Evolutionary conservation across 2,797 vertebrate genomes (phyloP).

Genomic region (Loris lydekkerianus): DNA sequence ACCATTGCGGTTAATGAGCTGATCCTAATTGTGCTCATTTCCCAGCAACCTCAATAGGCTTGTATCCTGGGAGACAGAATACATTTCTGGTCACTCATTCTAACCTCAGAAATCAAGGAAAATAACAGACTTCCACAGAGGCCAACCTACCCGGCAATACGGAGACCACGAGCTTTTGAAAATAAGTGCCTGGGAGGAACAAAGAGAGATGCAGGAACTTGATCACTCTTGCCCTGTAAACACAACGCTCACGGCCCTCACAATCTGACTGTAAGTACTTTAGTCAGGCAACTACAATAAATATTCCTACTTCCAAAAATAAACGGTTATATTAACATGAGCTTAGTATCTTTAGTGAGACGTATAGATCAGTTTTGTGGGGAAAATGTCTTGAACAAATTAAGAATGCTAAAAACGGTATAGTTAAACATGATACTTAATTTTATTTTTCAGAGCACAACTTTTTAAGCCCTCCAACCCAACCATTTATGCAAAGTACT

Average conservation of each 20-base stretch:
- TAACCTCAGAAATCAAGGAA: conserved; percentile 65
- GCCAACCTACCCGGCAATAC: not conserved
- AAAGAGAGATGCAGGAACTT: not conserved
- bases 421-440: conserved; percentile 26
- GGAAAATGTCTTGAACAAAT: conserved; percentile 41
- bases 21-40: conserved; percentile 84
- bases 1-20: conserved; percentile 84
- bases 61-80: conserved; percentile 75
- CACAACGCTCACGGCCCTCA: not conserved
- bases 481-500: conserved; percentile 16
- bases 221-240: not conserved
- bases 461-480: not conserved
- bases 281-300: not conserved
- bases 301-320: not conserved
- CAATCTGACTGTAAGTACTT: not conserved
- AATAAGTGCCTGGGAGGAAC: conserved; percentile 28
- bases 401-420: conserved; percentile 16
- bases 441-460: conserved; percentile 25
- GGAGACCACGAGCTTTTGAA: not conserved
- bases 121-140: conserved; percentile 58
- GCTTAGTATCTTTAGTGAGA: not conserved
- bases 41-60: conserved; percentile 68
- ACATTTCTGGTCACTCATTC: conserved; percentile 77
- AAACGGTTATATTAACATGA: not conserved
- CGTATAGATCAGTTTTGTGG: conserved; percentile 2